phyloP scores from a whole-genome alignment of 2,113 vertebrate species.

The Morone chrysops region DNA sequence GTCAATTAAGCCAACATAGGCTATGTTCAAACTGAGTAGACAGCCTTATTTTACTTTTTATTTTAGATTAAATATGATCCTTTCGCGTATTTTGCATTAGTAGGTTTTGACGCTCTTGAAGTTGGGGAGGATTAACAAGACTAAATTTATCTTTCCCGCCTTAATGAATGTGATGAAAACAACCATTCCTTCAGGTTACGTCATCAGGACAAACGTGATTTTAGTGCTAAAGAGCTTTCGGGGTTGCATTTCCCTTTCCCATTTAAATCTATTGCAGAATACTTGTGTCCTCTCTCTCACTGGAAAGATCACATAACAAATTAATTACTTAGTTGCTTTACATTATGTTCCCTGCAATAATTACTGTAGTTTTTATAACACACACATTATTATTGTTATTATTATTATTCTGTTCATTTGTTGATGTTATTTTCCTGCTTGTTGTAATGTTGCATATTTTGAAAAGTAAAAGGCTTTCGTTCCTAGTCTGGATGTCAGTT shows the following conservation, averaged over 20 bases:
- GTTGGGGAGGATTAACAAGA: no score
- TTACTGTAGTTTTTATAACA: slow-evolving; percentile 51
- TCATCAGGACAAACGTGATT: neutral
- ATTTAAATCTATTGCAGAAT: slow-evolving; percentile 67
- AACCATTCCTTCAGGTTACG: neutral
- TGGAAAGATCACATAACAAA: slow-evolving; percentile 60
- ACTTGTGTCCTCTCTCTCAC: slow-evolving; percentile 32
- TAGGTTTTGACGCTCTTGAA: no score
- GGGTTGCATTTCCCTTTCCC: neutral
- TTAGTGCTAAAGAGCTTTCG: neutral
- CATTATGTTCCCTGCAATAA: slow-evolving; percentile 74
- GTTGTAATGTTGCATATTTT: slow-evolving; percentile 84
- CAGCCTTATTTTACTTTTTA: no score
- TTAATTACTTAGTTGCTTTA: slow-evolving; percentile 60
- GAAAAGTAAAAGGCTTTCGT: slow-evolving; percentile 78
- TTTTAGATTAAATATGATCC: no score
- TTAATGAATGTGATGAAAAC: neutral
- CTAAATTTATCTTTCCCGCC: neutral
- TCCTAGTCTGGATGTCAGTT: slow-evolving; percentile 45
- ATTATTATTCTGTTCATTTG: slow-evolving; percentile 58
- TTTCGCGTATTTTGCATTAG: no score
- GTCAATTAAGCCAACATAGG: no score
- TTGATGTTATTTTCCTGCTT: slow-evolving; percentile 79
- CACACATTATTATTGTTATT: slow-evolving; percentile 63
- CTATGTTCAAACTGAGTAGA: no score